Conservation (phyloP, 2,113 vertebrate species). For the Mesitornis unicolor region DNA sequence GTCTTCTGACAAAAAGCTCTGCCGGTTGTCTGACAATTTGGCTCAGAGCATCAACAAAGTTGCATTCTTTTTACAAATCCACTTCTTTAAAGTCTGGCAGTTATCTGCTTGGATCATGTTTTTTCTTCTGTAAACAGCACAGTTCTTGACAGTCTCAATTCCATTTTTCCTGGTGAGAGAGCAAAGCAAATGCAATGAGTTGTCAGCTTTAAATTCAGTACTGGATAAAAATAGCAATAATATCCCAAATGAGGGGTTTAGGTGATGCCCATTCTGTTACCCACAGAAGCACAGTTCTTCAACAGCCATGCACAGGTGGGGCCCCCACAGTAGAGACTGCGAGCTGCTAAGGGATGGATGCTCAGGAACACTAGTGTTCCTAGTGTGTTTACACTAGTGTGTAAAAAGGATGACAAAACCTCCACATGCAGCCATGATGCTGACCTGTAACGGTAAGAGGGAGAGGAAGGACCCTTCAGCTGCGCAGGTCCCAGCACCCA, state of each 20-base stretch:
- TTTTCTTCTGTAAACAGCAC: slow-evolving; percentile 55
- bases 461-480: neutral
- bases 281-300: neutral
- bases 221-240: neutral
- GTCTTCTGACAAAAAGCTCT: neutral
- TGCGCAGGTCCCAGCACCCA: neutral
- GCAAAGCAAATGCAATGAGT: neutral
- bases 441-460: neutral
- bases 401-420: neutral
- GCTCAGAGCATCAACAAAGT: slow-evolving; percentile 16
- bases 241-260: neutral
- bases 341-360: neutral
- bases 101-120: neutral
- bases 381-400: too few relatives aligned
- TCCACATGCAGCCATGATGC: neutral
- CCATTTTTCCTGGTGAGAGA: neutral
- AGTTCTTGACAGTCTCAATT: neutral
- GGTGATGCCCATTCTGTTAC: rapidly evolving
- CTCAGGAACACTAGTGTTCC: neutral
- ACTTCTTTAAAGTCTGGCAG: slow-evolving; percentile 36
- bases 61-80: slow-evolving; percentile 49
- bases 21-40: neutral
- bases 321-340: neutral
- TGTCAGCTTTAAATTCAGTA: neutral
- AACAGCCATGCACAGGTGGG: neutral